A percentile compares a stretch with the other conserved stretches of the same genome.
Evolutionary conservation across 2,113 vertebrate species (phyloP).

Genomic region (Suricata suricatta): DNA sequence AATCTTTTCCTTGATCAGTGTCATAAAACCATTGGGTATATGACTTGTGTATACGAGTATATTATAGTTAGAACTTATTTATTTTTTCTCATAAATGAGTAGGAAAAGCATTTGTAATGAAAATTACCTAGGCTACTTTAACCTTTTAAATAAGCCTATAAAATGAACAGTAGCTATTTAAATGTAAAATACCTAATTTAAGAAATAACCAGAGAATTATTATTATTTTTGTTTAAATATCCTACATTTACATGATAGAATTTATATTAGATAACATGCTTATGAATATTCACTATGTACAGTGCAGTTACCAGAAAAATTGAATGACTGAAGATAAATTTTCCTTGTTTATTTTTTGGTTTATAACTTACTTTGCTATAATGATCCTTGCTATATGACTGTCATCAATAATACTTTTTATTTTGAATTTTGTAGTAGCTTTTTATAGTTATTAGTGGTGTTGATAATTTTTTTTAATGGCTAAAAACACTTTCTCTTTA

Average conservation of each 20-base stretch:
- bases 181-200: background rate
- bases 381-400: background rate
- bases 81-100: constrained; percentile 7
- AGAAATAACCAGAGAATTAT: background rate
- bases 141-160: background rate
- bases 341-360: background rate
- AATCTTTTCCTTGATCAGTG: background rate
- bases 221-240: background rate
- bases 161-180: background rate
- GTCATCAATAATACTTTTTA: background rate
- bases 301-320: background rate
- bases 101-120: background rate
- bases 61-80: background rate
- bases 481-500: background rate
- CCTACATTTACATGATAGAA: background rate
- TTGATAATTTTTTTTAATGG: background rate
- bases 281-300: background rate
- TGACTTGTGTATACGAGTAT: background rate
- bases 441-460: background rate
- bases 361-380: background rate
- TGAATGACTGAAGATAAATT: background rate
- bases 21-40: background rate
- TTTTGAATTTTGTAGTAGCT: background rate
- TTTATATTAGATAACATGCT: background rate
- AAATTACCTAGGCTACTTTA: background rate